A percentile compares a stretch with the other conserved stretches of the same genome.
These are phyloP conservation scores for Pediacus dermestoides DNA, from an alignment of 2,888 invertebrate species.

Conservation along the genomic window DNA sequence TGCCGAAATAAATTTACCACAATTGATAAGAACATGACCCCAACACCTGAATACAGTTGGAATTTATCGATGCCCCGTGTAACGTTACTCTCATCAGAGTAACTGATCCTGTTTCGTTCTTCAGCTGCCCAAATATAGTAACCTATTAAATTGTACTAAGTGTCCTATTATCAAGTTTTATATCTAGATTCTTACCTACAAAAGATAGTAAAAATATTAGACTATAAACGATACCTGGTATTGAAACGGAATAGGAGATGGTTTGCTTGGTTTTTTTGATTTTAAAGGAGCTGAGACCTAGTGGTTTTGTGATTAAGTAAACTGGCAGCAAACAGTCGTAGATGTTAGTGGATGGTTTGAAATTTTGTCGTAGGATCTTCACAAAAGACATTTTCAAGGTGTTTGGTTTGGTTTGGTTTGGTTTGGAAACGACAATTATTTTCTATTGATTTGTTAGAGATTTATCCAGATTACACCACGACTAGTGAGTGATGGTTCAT, in stretches of 20 bases:
- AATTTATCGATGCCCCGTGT: neutral
- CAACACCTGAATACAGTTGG: conserved; percentile 1
- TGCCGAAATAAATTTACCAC: conserved; percentile 1
- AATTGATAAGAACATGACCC: conserved; percentile 1
- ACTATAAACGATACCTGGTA: neutral
- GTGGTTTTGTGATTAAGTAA: neutral
- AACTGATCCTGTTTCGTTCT: conserved; percentile 2
- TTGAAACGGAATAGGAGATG: neutral
- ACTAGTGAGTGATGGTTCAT: too few species aligned
- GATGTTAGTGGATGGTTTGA: neutral
- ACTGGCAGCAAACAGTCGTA: neutral
- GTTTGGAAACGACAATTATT: too few species aligned
- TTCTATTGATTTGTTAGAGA: too few species aligned
- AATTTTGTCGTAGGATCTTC: too few species aligned
- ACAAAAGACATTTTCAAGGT: too few species aligned
- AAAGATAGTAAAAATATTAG: neutral
- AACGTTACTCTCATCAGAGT: neutral
- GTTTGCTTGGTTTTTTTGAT: neutral
- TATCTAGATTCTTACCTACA: conserved; percentile 1
- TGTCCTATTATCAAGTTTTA: too few species aligned
- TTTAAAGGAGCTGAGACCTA: neutral
- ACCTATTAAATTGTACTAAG: neutral
- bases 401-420: too few species aligned
- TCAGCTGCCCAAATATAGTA: conserved; percentile 1
- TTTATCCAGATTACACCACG: too few species aligned